A percentile compares a stretch with the other conserved stretches of the same genome.
These are phyloP conservation scores for Stegastes partitus DNA, from an alignment of 2,113 vertebrate species.

Conservation along the genomic window DNA sequence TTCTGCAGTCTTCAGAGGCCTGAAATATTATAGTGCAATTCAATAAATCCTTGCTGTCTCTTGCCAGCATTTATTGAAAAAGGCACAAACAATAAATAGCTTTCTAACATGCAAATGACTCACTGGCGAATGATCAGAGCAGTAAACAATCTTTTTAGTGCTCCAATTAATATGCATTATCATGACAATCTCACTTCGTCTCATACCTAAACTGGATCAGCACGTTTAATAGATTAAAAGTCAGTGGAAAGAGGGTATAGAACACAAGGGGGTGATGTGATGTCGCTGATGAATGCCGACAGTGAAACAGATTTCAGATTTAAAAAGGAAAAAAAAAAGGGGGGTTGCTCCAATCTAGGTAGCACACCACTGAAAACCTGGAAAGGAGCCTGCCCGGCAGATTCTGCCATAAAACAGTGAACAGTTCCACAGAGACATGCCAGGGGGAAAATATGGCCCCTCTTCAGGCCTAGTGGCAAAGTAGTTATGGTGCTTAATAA, in stretches of 20 bases:
- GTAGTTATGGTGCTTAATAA: constrained; percentile 77
- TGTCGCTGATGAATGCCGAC: constrained; percentile 16
- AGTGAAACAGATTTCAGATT: constrained; percentile 16
- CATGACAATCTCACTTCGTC: constrained; percentile 61
- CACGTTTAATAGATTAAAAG: constrained; percentile 67
- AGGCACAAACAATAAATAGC: constrained; percentile 72
- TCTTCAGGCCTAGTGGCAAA: constrained; percentile 73
- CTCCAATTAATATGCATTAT: constrained; percentile 77
- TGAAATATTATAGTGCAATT: constrained; percentile 61
- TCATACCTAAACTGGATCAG: constrained; percentile 75
- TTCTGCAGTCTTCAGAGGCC: constrained; percentile 51
- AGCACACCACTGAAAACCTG: constrained; percentile 57
- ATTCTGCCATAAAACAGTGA: constrained; percentile 71
- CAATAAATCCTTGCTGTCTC: constrained; percentile 67
- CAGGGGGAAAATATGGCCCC: constrained; percentile 65
- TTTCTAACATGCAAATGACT: constrained; percentile 75
- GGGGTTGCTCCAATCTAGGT: constrained; percentile 39
- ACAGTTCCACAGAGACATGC: constrained; percentile 62
- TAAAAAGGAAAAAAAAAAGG: not conserved
- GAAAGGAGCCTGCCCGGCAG: constrained; percentile 44
- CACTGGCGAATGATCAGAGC: constrained; percentile 69
- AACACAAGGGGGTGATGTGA: constrained; percentile 38
- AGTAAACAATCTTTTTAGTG: constrained; percentile 70
- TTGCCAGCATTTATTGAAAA: constrained; percentile 71
- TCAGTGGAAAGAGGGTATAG: constrained; percentile 47